Conservation (phyloP, 2,888 invertebrate genomes). For the Limenitis arthemis region DNA sequence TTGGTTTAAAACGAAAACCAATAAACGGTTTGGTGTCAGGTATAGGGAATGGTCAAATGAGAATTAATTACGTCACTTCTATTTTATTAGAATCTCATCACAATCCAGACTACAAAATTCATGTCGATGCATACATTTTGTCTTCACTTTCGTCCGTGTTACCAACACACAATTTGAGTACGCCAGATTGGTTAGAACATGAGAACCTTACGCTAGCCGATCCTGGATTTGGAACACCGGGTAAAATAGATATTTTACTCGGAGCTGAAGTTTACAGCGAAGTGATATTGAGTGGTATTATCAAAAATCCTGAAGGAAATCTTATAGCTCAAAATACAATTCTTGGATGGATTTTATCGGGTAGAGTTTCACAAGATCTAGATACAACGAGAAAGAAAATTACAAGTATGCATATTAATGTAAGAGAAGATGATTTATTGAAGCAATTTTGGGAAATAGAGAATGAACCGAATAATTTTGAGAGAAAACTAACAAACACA, state of each 20-base stretch:
- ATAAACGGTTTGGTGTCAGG: slow-evolving; percentile 23
- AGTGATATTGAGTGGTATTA: slow-evolving; percentile 13
- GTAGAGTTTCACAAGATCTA: too few species aligned
- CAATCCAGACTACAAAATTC: slow-evolving; percentile 5
- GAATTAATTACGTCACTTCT: slow-evolving; percentile 16
- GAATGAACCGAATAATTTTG: slow-evolving; percentile 7
- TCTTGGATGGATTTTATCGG: too few species aligned
- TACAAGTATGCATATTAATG: slow-evolving; percentile 16
- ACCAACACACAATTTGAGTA: slow-evolving; percentile 5
- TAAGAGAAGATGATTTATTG: slow-evolving; percentile 22
- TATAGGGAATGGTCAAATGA: slow-evolving; percentile 18
- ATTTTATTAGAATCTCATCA: slow-evolving; percentile 14
- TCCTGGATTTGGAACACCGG: slow-evolving; percentile 16
- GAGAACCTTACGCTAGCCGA: slow-evolving; percentile 21
- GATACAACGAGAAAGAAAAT: slow-evolving; percentile 1
- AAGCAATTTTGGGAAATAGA: slow-evolving; percentile 19
- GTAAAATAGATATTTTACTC: slow-evolving; percentile 22
- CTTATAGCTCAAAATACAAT: too few species aligned
- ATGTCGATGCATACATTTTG: slow-evolving; percentile 24
- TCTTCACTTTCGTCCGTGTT: slow-evolving; percentile 10
- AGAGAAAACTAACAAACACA: too few species aligned
- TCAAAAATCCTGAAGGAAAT: slow-evolving; percentile 13
- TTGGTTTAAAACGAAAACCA: slow-evolving; percentile 10
- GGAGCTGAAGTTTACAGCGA: slow-evolving; percentile 21
- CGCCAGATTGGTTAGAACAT: slow-evolving; percentile 19